Evolutionary conservation across 53 echinoderm and acorn worm genomes (phyloP).

Genomic region (Antedon mediterranea): DNA sequence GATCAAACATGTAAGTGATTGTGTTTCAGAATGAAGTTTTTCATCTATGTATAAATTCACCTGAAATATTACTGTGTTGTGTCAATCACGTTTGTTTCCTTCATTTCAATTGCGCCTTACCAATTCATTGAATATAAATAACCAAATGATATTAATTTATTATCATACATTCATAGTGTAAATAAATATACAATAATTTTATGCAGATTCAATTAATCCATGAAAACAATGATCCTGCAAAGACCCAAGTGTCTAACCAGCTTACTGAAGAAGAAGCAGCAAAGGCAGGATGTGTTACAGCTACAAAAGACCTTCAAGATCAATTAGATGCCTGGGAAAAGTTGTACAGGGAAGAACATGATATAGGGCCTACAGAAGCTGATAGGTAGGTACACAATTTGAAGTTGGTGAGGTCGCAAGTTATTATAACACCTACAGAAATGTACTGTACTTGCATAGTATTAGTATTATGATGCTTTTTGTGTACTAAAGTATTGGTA

Average conservation of each 20-base stretch:
- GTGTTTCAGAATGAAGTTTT: too few species aligned
- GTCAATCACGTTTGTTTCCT: too few species aligned
- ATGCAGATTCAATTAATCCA: conserved; percentile 11
- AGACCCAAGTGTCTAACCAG: conserved; percentile 14
- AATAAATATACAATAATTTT: background rate
- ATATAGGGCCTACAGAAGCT: conserved; percentile 29
- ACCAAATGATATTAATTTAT: background rate
- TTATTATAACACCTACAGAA: too few species aligned
- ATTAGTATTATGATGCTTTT: too few species aligned
- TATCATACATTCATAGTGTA: background rate
- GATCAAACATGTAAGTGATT: conserved; percentile 43
- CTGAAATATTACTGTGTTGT: too few species aligned
- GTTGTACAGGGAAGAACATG: conserved; percentile 37
- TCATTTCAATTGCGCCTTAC: too few species aligned
- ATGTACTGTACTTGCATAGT: too few species aligned
- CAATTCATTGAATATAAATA: background rate
- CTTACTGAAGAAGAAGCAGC: conserved; percentile 27
- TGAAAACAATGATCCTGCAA: conserved; percentile 11
- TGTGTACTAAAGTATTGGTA: too few species aligned
- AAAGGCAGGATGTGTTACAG: conserved; percentile 22
- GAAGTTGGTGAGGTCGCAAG: too few species aligned
- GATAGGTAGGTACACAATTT: conserved; percentile 26
- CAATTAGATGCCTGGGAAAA: conserved; percentile 49
- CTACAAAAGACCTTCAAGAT: conserved; percentile 29
- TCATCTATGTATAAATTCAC: too few species aligned